phyloP scores from a whole-genome alignment of 2,113 vertebrate genomes.

The Sitta europaea region DNA sequence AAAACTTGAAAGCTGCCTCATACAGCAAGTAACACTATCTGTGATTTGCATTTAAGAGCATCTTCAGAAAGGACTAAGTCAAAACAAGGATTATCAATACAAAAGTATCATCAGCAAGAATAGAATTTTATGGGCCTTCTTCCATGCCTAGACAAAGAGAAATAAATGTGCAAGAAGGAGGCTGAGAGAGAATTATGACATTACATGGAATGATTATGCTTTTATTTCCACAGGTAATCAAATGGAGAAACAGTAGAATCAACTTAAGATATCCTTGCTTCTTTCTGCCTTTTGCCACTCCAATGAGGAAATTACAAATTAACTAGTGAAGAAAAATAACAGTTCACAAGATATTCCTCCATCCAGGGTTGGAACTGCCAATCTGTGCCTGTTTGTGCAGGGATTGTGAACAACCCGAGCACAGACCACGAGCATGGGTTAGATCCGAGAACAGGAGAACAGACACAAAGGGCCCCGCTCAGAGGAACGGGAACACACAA shows the following conservation, averaged over 20 bases:
- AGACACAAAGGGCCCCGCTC: neutral
- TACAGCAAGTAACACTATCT: neutral
- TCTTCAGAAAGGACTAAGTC: neutral
- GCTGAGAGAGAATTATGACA: slow-evolving; percentile 2
- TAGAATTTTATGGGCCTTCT: neutral
- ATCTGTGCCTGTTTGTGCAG: neutral
- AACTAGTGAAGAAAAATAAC: neutral
- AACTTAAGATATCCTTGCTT: neutral
- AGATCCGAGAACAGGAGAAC: neutral
- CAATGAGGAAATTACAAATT: neutral
- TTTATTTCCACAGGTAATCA: neutral
- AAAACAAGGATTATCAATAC: slow-evolving; percentile 37
- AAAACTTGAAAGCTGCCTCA: slow-evolving; percentile 7
- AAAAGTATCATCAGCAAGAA: neutral
- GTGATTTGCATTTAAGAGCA: slow-evolving; percentile 20
- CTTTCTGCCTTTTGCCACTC: neutral
- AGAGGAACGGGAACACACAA: neutral
- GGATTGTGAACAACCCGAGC: neutral
- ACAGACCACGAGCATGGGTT: neutral
- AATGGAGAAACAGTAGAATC: neutral
- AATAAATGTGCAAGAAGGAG: slow-evolving; percentile 11
- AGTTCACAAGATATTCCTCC: neutral
- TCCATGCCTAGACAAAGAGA: neutral
- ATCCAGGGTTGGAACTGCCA: neutral
- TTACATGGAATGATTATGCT: neutral